phyloP scores from a whole-genome alignment of 2,113 vertebrate species.

The Bufo gargarizans region DNA sequence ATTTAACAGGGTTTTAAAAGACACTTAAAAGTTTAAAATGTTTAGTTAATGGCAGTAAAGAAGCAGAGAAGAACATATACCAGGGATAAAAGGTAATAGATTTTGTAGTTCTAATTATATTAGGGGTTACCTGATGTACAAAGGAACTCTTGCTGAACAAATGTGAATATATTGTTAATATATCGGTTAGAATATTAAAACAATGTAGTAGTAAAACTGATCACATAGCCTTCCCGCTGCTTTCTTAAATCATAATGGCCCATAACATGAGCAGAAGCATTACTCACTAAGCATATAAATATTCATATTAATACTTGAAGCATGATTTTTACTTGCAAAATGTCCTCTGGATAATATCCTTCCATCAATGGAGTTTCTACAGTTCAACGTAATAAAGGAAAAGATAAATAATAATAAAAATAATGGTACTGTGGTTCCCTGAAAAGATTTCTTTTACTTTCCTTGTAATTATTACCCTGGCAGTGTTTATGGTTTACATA shows the following conservation, averaged over 20 bases:
- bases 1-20: background rate
- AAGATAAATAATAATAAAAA: background rate
- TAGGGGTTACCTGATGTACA: background rate
- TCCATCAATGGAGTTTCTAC: background rate
- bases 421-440: background rate
- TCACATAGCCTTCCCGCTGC: background rate
- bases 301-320: background rate
- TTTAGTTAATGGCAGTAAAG: background rate
- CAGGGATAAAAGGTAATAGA: background rate
- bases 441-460: background rate
- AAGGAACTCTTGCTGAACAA: background rate
- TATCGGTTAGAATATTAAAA: background rate
- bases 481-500: background rate
- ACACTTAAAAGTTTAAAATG: background rate
- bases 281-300: conserved; percentile 10
- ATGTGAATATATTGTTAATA: conserved; percentile 13
- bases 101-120: background rate
- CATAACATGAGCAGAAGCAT: background rate
- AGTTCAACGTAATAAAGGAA: background rate
- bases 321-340: background rate
- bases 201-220: conserved; percentile 6
- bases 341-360: background rate
- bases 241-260: background rate
- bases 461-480: background rate
- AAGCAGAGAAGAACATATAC: background rate